Base-by-base conservation (phyloP, 2,113 vertebrate genomes). In the Serilophus lunatus region DNA sequence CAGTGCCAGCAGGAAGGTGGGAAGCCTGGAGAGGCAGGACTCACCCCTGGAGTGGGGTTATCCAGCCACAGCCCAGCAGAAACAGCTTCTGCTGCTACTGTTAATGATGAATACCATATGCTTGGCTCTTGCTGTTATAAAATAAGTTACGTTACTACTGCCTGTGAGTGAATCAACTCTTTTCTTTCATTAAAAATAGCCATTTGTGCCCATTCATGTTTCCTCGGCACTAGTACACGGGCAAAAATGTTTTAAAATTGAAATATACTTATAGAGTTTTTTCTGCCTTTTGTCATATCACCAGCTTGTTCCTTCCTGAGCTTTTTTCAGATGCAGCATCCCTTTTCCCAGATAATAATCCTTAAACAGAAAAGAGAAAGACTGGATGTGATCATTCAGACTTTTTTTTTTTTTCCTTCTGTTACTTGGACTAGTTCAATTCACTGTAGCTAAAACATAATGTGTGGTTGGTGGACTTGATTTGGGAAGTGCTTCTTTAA, bases 71-170 rank as follows among this genome's bases (percentile, higher is more conserved):
- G 92, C 84, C 94, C 90, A 1, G 95, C 88, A 95, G 96, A 93
- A 93, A 95, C 95, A 72, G 93, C 97, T 97, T 90, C 86, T 95
- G 94, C 66, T 94, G 95, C 93, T 97, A 87, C 97, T 96, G 97
- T 92, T 97, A 97, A 97, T 98, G 97, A 98, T 98, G 97, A 97
- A 97, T 96, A 96, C 97, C 97, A 98, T 97, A 98, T 98, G 98
- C 97, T 97, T 96, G 95, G 93, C 95, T 96, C 86, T 72, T 56
- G 35, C 68, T 94, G 31, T 44, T 94, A 13, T 53, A 91, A 96
- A 95, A 79, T 84, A 91, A 91, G 81, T 87, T 96, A 51, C 24
- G 1, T 77, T 95, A 19, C 83, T 92, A 13, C 83, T 68, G 88
- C 65, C 64, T 83, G 38, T 44, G 69, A 93, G 72, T 59, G 85